These are phyloP conservation scores for Melozone crissalis DNA, from an alignment of 2,113 vertebrate species.

Conservation along the genomic window DNA sequence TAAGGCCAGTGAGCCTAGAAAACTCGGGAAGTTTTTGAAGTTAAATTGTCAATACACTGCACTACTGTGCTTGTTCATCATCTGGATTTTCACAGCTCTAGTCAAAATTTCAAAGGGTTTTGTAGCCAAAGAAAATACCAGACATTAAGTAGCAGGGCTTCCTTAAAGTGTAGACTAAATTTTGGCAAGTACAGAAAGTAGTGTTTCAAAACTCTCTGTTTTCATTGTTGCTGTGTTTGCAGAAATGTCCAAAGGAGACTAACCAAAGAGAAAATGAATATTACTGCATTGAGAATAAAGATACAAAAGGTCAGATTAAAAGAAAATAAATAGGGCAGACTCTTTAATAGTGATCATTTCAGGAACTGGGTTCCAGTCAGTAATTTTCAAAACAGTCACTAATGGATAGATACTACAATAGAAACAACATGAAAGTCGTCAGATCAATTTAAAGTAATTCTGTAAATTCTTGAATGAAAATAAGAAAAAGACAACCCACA, in stretches of 20 bases:
- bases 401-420: neutral
- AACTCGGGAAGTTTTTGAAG: neutral
- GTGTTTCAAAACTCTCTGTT: slow-evolving; percentile 39
- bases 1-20: neutral
- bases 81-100: slow-evolving; percentile 30
- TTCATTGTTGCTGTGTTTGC: neutral
- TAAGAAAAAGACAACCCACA: no score
- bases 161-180: slow-evolving; percentile 52
- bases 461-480: neutral
- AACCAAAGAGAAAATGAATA: neutral
- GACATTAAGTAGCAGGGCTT: slow-evolving; percentile 31
- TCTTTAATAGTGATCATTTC: neutral
- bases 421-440: neutral
- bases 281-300: slow-evolving; percentile 8
- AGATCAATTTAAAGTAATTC: neutral
- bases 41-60: neutral
- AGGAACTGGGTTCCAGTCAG: neutral
- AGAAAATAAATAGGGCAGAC: neutral
- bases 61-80: slow-evolving; percentile 26
- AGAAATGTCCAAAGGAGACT: slow-evolving; percentile 19
- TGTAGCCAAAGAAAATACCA: slow-evolving; percentile 60
- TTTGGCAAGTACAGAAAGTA: slow-evolving; percentile 45
- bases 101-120: slow-evolving; percentile 47
- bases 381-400: neutral
- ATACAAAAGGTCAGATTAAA: neutral